Conservation (phyloP, 2,113 vertebrate genomes). For the Sialia sialis region DNA sequence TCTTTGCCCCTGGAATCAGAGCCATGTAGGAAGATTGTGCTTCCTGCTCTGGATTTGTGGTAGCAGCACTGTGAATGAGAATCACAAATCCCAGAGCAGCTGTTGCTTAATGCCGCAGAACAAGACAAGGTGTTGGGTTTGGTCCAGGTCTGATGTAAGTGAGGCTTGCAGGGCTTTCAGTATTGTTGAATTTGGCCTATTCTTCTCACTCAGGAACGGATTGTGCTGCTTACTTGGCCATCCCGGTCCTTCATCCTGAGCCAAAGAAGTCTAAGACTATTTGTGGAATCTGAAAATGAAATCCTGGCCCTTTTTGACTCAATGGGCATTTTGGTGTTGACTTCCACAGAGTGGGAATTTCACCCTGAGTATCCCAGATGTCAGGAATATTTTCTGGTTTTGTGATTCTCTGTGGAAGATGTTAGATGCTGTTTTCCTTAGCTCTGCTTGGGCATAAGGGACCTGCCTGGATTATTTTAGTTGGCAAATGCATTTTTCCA, state of each 20-base stretch:
- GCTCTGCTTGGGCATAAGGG: neutral
- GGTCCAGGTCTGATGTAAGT: slow-evolving; percentile 54
- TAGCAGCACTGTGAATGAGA: neutral
- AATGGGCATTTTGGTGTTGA: slow-evolving; percentile 1
- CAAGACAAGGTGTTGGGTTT: slow-evolving; percentile 16
- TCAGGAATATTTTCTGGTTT: neutral
- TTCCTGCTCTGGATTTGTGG: neutral
- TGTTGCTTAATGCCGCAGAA: neutral
- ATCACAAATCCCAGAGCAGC: slow-evolving; percentile 13
- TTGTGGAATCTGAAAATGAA: slow-evolving; percentile 51
- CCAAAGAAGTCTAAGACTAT: slow-evolving; percentile 15
- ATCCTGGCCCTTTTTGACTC: neutral
- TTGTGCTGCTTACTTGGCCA: slow-evolving; percentile 48
- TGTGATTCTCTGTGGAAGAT: slow-evolving; percentile 24
- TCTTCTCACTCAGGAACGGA: slow-evolving; percentile 11
- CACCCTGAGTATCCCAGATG: neutral
- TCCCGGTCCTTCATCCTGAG: neutral
- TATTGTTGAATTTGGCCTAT: slow-evolving; percentile 61
- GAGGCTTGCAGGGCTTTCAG: slow-evolving; percentile 4
- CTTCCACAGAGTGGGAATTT: neutral
- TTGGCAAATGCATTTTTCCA: slow-evolving; percentile 48
- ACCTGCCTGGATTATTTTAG: slow-evolving; percentile 39
- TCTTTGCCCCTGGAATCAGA: neutral
- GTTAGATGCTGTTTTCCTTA: slow-evolving; percentile 30
- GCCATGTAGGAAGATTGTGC: neutral